Conservation (phyloP, 2,888 invertebrate genomes). For the Amaurobius ferox region DNA sequence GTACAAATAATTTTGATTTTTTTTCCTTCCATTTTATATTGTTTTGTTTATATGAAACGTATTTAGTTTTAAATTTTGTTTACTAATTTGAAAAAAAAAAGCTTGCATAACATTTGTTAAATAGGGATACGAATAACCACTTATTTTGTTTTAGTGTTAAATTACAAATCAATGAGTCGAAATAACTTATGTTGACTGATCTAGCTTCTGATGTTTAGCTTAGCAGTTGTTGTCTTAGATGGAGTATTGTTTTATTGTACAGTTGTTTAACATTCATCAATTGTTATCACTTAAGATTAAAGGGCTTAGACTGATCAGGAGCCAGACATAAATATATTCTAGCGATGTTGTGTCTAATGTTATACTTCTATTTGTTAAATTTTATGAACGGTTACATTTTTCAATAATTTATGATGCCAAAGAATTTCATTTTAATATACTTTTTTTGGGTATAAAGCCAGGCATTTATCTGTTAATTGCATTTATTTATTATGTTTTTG, state of each 20-base stretch:
- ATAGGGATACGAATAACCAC: no score
- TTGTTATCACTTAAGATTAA: constrained; percentile 45
- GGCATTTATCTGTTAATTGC: neutral
- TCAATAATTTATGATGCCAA: constrained; percentile 35
- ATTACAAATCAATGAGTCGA: neutral
- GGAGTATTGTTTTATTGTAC: constrained; percentile 50
- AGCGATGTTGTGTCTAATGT: constrained; percentile 40
- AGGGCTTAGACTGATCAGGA: constrained; percentile 48
- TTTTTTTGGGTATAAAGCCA: neutral
- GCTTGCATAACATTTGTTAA: no score
- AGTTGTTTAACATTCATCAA: constrained; percentile 41
- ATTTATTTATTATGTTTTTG: constrained; percentile 25
- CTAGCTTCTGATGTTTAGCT: constrained; percentile 47
- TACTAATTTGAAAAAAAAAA: no score
- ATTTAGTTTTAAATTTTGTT: no score
- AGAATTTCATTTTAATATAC: constrained; percentile 14
- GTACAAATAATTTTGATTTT: no score
- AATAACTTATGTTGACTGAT: constrained; percentile 8
- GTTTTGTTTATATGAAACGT: no score
- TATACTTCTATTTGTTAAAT: constrained; percentile 39
- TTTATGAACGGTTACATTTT: constrained; percentile 34
- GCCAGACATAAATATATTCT: constrained; percentile 33
- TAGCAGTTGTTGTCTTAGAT: constrained; percentile 40
- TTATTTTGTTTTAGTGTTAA: neutral
- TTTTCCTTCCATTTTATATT: no score